Evolutionary conservation across 1,140 invertebrate genomes (phyloP), one percentile per base, ranked within the genome.

Genomic region (Phenacoccus solenopsis): DNA sequence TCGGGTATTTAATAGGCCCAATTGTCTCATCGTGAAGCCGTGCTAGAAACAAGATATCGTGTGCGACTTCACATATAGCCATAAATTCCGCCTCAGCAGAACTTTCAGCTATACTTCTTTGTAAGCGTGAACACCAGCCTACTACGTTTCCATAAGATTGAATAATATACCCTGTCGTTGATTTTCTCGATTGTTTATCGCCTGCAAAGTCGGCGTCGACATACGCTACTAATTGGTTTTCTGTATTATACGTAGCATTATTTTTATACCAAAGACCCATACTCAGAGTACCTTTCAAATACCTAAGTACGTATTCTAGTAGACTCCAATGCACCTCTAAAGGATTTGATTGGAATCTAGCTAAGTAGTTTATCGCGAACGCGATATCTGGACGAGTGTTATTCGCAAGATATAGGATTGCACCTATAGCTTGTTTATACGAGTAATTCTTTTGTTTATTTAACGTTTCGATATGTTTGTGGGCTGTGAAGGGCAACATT

Each of bases 191-290:
- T 1, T 69, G 28, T 3, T 27, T 12, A 73, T 75, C 75, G 13
- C 72, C 74, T 1, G 74, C 78, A 72, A 72, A 78, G 70, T 79
- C 78, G 12, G 77, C 71, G 72, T 79, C 79, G 25, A 70, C 67
- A 70, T 73, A 79, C 0, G 27, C 38, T 4, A 69, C 71, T 12
- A 70, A 20, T 38, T n/a, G 28, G 22, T 28, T 24, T n/a, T n/a
- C n/a, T 4, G 24, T 25, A 69, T 12, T 13, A 16, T 69, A n/a
- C n/a, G n/a, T n/a, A n/a, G n/a, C 27, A 20, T 13, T 13, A 10
- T 67, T 67, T 27, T 49, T 27, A 49, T 69, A 73, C 2, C 28
- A n/a, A 24, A 75, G 32, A 27, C 74, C 74, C 10, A 68, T 61
- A 64, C 75, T 25, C 1, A 24, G 67, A 3, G 79, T 80, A 32